Base-by-base conservation (phyloP, 2,888 invertebrate species). In the Orchesella flavescens region DNA sequence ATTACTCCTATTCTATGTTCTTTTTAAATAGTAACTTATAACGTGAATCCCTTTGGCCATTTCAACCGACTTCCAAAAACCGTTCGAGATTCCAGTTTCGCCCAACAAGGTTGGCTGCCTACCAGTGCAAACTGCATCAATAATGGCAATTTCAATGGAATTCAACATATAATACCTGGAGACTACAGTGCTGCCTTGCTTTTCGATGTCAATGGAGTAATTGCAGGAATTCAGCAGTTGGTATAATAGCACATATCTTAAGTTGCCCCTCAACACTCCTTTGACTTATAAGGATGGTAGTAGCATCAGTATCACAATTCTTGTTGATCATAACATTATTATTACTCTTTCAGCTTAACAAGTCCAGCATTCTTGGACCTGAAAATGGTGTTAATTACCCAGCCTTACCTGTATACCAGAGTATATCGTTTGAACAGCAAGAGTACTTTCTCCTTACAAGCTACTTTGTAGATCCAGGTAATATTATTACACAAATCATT, bases 401-500 rank as follows among this genome's bases (percentile, higher is more conserved):
- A 19, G 17, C 59, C 3, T 71, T 87, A 13, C 84, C 84, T 0
- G 84, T 86, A 57, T 86, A 79, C 55, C 85, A 87, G 65, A 85
- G 85, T 21, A 69, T 21, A 9, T 85, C 84, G 0, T 43, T 71
- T 23, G 69, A 73, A 9, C 76, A 77, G 7, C 74, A 65, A 3
- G 76, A 79, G 19, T 86, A 79, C 59, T 84, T 86, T 21, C 69
- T 85, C 4, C 55, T 85, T 7, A 87, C 87, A 10, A 74, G 77
- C 5, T 87, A 87, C 66, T 86, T 87, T 55, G 83, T 86, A 10
- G 63, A 79, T 0, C 87, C 87, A 76, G 73, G 87, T 87, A 81
- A n/a, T 34, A 34, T 4, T 34, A 34, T 4, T 34, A 7, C 7
- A 34, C 34, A n/a, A n/a, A n/a, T n/a, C 82, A 72, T 57, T 23